Evolutionary conservation across 2,888 invertebrate genomes (phyloP), one percentile per base, ranked within the genome.

Genomic region (Pinctada fucata): DNA sequence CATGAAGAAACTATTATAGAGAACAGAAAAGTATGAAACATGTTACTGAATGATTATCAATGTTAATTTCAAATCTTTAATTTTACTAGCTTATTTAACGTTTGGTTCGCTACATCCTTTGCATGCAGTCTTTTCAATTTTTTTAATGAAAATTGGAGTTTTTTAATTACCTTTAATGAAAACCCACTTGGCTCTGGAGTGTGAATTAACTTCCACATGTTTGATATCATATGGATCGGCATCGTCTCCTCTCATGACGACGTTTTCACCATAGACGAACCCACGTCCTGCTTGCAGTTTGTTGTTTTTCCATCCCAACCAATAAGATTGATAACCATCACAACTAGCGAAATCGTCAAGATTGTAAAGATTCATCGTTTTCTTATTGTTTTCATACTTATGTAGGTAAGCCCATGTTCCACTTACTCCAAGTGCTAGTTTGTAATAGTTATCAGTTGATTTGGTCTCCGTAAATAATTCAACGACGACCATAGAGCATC

Each of bases 251-350:
- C 58, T 58, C 6, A 13, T 13, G 6, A 58, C 6, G 6, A 58
- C 58, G 13, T 58, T 58, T 13, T 58, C 58, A 10, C 58, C 58
- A 58, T 58, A 58, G 58, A 58, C 58, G 13, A 6, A 6, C 6
- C 58, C 58, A 10, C 58, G 6, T 58, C 58, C 58, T 13, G 13
- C 13, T 58, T 58, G 58, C 13, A 58, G 58, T 6, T 10, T 13
- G 58, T 58, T 58, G 58, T 58, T 13, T 58, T 58, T 58, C 58
- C 58, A 58, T 58, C 58, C 58, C 6, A 58, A 58, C 58, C 58
- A 58, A 58, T 10, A 58, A 10, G 6, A 13, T 6, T 13, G 6
- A 58, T 10, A 58, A 10, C 13, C 13, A 13, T 58, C 13, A 58
- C 58, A 58, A 31, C 31, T 31, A 31, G 31, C 31, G 31, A 31